Percentiles rank a stretch among this genome's conserved stretches.
Conservation (phyloP, 2,113 vertebrate genomes). For the Phainopepla nitens region DNA sequence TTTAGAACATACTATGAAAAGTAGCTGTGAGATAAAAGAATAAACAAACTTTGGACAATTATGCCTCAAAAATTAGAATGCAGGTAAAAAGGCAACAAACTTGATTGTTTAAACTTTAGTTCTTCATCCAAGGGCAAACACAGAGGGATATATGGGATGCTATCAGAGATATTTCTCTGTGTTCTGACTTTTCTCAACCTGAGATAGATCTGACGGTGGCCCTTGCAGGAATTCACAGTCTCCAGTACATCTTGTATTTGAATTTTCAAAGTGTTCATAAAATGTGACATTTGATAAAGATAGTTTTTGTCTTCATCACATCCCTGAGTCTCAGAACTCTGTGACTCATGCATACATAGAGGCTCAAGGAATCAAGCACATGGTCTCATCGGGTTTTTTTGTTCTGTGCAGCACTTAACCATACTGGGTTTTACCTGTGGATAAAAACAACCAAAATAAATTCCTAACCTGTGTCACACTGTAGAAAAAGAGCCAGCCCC, state of each 20-base stretch:
- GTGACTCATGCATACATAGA: rapidly evolving
- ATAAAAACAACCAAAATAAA: not conserved
- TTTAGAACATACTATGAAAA: not conserved
- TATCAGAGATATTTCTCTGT: not conserved
- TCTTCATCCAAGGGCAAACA: not conserved
- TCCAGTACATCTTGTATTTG: not conserved
- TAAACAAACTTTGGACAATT: not conserved
- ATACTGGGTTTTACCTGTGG: not conserved
- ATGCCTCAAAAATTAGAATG: not conserved
- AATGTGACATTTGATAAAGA: not conserved
- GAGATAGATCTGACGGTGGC: not conserved
- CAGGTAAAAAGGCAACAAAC: not conserved
- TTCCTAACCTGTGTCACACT: not conserved
- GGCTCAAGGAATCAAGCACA: not conserved
- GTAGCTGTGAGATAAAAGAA: not conserved
- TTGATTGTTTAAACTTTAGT: not conserved
- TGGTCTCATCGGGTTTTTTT: not conserved
- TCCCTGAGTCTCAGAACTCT: not conserved
- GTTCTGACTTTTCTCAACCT: not conserved
- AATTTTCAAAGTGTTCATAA: not conserved
- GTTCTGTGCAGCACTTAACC: not conserved
- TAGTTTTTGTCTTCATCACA: not conserved
- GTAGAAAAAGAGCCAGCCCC: not conserved
- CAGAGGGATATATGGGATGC: not conserved
- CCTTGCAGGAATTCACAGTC: not conserved